A percentile compares a stretch with the other conserved stretches of the same genome.
Evolutionary conservation across 2,888 invertebrate species (phyloP).

Genomic region (Melanotus villosus): DNA sequence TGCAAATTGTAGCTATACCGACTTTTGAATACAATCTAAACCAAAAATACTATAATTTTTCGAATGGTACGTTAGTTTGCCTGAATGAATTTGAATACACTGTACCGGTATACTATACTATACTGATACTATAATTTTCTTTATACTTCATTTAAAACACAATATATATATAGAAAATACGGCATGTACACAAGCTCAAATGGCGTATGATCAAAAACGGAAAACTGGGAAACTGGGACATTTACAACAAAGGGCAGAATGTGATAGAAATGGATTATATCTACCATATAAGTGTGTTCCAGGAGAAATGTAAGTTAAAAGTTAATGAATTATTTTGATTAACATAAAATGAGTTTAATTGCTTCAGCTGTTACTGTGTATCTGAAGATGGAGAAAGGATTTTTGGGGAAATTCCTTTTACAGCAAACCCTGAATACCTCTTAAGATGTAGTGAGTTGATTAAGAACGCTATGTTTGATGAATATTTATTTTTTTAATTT

Average conservation of each 20-base stretch:
- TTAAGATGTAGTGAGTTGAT: constrained; percentile 74
- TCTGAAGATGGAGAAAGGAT: constrained; percentile 75
- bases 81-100: too few species aligned
- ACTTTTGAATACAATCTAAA: too few species aligned
- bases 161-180: too few species aligned
- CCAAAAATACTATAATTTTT: too few species aligned
- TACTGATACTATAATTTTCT: too few species aligned
- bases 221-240: constrained; percentile 70
- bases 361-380: constrained; percentile 76
- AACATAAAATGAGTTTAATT: background rate
- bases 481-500: background rate
- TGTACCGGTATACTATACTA: too few species aligned
- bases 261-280: constrained; percentile 76
- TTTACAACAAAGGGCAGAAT: constrained; percentile 72
- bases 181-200: constrained; percentile 62
- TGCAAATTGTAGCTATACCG: too few species aligned
- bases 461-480: background rate
- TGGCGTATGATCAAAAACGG: constrained; percentile 70
- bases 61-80: too few species aligned
- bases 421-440: constrained; percentile 64
- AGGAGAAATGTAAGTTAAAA: constrained; percentile 77
- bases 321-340: constrained; percentile 4
- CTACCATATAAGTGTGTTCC: constrained; percentile 74
- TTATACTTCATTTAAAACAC: too few species aligned
- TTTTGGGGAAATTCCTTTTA: constrained; percentile 76